These are phyloP conservation scores for Dicrurus megarhynchus DNA, from an alignment of 2,113 vertebrate species.

Conservation along the genomic window DNA sequence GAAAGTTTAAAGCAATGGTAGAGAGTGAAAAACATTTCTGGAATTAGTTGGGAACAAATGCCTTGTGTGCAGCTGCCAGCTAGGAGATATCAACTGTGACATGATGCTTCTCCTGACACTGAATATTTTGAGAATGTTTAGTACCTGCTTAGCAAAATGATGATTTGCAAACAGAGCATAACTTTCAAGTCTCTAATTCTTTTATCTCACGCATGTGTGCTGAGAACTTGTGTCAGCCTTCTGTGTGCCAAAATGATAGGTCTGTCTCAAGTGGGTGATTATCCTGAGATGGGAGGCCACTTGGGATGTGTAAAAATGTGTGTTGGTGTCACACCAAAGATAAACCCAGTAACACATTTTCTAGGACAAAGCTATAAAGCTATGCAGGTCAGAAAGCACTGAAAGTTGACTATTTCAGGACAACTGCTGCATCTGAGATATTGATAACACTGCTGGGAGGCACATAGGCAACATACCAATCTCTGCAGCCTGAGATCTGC, in stretches of 20 bases:
- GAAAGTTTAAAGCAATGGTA: neutral
- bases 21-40: neutral
- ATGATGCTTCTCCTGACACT: neutral
- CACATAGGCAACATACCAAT: neutral
- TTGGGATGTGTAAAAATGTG: neutral
- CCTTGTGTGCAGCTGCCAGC: neutral
- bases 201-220: neutral
- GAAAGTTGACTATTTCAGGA: neutral
- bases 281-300: neutral
- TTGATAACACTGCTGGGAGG: neutral
- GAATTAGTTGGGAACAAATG: neutral
- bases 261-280: neutral
- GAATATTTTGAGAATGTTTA: neutral
- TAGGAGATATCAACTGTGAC: neutral
- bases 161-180: neutral
- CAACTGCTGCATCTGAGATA: neutral
- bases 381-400: neutral
- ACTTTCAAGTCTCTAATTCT: neutral
- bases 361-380: neutral
- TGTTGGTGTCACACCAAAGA: neutral
- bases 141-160: neutral
- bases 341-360: fast-evolving
- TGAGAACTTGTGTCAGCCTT: neutral
- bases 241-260: fast-evolving
- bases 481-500: neutral